phyloP scores from a whole-genome alignment of 2,113 vertebrate genomes.

The Ctenodactylus gundi region DNA sequence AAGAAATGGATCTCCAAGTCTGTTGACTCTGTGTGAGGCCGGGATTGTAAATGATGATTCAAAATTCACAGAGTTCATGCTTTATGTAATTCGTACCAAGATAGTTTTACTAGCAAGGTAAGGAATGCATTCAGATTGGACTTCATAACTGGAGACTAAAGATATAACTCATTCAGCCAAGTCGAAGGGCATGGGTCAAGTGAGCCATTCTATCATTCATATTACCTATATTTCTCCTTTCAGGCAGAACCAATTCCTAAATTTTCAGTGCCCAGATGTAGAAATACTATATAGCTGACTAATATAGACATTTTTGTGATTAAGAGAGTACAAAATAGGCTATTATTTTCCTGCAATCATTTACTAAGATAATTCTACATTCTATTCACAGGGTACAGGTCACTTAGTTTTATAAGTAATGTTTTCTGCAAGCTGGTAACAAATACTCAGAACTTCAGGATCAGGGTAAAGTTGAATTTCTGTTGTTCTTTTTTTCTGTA shows the following conservation, averaged over 20 bases:
- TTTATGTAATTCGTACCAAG: neutral
- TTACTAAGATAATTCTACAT: neutral
- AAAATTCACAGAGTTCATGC: neutral
- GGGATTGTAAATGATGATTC: no score
- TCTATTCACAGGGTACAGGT: neutral
- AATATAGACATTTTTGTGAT: neutral
- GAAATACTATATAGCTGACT: neutral
- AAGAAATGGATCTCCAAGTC: no score
- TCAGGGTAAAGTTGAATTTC: neutral
- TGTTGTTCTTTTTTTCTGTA: neutral
- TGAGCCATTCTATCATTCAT: neutral
- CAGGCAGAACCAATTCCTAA: neutral
- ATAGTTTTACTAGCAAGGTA: neutral
- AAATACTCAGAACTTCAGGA: neutral
- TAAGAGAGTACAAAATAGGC: neutral
- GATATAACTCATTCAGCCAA: neutral
- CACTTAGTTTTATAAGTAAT: neutral
- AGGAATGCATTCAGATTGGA: neutral
- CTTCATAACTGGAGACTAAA: neutral
- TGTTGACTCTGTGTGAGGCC: no score
- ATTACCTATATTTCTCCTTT: neutral
- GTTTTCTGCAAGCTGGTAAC: neutral
- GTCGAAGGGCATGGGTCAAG: neutral
- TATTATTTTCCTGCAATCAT: neutral
- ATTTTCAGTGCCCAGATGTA: no score